Base-by-base conservation (phyloP, 2,113 vertebrate genomes). In the Cololabis saira region DNA sequence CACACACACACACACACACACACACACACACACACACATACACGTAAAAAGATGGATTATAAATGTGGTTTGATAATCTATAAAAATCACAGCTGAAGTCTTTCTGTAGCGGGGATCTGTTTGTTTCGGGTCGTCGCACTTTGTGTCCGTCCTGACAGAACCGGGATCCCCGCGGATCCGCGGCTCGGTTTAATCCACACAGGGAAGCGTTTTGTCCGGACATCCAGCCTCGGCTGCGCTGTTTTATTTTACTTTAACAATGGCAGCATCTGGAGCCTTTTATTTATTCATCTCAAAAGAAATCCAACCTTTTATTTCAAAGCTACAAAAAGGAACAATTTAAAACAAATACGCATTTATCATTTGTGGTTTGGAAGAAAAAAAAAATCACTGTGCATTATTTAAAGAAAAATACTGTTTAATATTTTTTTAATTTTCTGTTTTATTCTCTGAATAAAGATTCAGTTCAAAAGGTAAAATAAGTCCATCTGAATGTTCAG, bases 41-140 rank as follows among this genome's bases (percentile, higher is more conserved):
- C 33, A 37, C 33, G 10, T 21, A 49, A 40, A 65, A 43, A 71
- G 48, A 2, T 60, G 45, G 66, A 58, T 63, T 72, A 66, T 75
- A 16, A 11, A 18, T 40, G 61, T 12, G n/a, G 44, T 77, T 82
- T 82, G 4, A 74, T 61, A 17, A 57, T 57, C 52, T 62, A 41
- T 69, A 69, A 44, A 76, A 78, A 74, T 69, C 60, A 11, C 55
- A 72, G 47, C 50, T 71, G 6, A 33, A 57, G 45, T 60, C 43
- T 67, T 37, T 59, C 52, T 66, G 41, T 30, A 9, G 40, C 0
- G 50, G 45, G 33, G 5, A 40, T 48, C 24, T 27, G 52, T 65
- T 69, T 22, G 55, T 66, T 63, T 70, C 59, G 2, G 56, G 44
- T 76, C 40, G 52, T 2, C 52, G 44, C 1, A 71, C 68, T 53